Conservation (phyloP, 2,113 vertebrate genomes). For the human region GRCh38 chr12:90066501-90067000, state of each 20-base stretch:
- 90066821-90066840: background rate
- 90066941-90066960: background rate
- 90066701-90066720: constrained; percentile 2
- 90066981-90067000: background rate
- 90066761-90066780: background rate
- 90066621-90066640: constrained; percentile 38
- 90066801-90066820: background rate
- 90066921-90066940: background rate
- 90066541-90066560: constrained; percentile 52
- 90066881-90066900: background rate
- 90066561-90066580: background rate
- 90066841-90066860: background rate
- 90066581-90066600: constrained; percentile 26
- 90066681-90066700: background rate
- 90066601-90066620: constrained; percentile 52
- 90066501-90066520: constrained; percentile 64
- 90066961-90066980: background rate
- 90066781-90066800: constrained; percentile 9
- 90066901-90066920: background rate
- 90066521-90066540: constrained; percentile 46
- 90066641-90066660: constrained; percentile 34
- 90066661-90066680: background rate
- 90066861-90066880: background rate
- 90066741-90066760: background rate
- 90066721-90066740: background rate